Conservation (phyloP, 2,797 vertebrate species). For the Ceyx erithaca region DNA sequence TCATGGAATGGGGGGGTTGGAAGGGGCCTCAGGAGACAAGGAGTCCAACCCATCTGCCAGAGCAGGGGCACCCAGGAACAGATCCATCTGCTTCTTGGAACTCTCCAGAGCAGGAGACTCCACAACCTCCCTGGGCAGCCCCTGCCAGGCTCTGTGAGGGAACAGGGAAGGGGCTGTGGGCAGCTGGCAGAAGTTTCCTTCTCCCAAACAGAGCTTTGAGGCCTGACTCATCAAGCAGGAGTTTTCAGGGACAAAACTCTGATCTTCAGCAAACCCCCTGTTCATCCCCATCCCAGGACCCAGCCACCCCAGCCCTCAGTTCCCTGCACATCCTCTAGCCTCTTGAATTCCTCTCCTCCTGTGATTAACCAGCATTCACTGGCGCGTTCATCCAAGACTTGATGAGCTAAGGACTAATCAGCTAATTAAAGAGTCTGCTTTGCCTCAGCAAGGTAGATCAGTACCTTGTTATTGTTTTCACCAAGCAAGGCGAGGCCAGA, state of each 20-base stretch:
- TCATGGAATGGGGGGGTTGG: too few relatives aligned
- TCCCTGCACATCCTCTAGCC: neutral
- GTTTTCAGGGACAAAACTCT: neutral
- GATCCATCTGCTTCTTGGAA: too few relatives aligned
- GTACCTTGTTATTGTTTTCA: constrained; percentile 48
- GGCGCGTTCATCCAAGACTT: constrained; percentile 24
- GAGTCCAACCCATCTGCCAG: too few relatives aligned
- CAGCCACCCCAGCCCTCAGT: neutral
- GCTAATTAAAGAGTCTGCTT: constrained; percentile 57
- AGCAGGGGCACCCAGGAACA: too few relatives aligned
- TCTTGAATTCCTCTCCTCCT: constrained; percentile 1
- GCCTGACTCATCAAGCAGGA: neutral
- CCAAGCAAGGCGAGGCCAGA: neutral
- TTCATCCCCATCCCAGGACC: neutral
- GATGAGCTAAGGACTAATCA: constrained; percentile 56
- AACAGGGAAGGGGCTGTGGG: neutral
- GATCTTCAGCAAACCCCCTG: neutral
- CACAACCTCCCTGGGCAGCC: too few relatives aligned
- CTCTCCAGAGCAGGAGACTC: too few relatives aligned
- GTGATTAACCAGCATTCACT: constrained; percentile 13
- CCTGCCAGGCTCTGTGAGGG: neutral
- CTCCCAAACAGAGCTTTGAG: neutral
- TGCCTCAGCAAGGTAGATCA: constrained; percentile 49
- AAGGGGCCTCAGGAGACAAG: too few relatives aligned
- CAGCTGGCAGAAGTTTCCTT: neutral